phyloP scores from a whole-genome alignment of 64 coral and sea anemone species.

The Stylophora pistillata region DNA sequence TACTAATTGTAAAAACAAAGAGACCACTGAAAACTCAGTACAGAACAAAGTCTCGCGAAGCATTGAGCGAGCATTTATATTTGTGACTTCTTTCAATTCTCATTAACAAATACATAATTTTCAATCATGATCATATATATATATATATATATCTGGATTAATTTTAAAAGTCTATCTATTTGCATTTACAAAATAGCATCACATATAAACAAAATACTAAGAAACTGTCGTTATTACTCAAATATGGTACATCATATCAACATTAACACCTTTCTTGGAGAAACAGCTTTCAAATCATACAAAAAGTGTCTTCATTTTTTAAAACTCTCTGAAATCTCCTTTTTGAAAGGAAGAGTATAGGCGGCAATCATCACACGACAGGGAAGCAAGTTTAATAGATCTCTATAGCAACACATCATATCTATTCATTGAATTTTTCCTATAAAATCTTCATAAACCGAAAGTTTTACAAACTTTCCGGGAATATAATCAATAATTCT shows the following conservation, averaged over 20 bases:
- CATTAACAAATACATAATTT: conserved; percentile 83
- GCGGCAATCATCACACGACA: conserved; percentile 33
- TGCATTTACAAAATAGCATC: conserved; percentile 99
- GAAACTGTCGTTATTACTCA: conserved; percentile 85
- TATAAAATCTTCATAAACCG: conserved; percentile 44
- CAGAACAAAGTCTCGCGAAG: neutral
- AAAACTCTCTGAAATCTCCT: conserved; percentile 54
- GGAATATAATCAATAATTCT: conserved; percentile 46
- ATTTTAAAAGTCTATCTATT: conserved; percentile 97
- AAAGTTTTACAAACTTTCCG: conserved; percentile 53
- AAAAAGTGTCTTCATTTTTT: conserved; percentile 59
- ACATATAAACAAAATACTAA: conserved; percentile 99
- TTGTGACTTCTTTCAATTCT: conserved; percentile 51
- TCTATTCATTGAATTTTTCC: conserved; percentile 46
- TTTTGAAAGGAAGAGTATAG: conserved; percentile 83
- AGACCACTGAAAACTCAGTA: conserved; percentile 3
- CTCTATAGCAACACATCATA: conserved; percentile 7
- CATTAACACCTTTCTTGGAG: conserved; percentile 73
- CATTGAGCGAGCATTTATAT: conserved; percentile 62
- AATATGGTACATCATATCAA: conserved; percentile 98
- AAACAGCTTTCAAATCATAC: conserved; percentile 73
- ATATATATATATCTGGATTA: conserved; percentile 66
- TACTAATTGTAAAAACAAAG: neutral
- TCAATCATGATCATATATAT: conserved; percentile 74
- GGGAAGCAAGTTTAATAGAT: conserved; percentile 13